Base-by-base conservation (phyloP, 64 coral and sea anemone species). In the Dendrophyllia cribrosa region DNA sequence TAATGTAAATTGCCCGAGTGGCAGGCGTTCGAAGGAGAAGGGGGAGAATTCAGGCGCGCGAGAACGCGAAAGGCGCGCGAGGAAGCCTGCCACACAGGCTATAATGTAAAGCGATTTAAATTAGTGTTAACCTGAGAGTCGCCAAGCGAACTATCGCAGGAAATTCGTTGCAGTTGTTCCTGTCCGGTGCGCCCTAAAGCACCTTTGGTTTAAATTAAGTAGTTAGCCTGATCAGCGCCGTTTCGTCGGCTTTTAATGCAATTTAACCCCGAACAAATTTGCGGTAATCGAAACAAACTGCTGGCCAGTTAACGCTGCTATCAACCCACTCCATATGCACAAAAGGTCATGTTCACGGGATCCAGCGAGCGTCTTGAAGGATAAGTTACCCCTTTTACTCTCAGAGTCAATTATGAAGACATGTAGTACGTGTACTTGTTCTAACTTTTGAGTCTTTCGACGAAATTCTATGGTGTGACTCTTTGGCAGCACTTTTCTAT, bases 221-320 rank as follows among this genome's bases (percentile, higher is more conserved):
- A 75, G 53, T 56, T 56, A 56, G 12, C 2, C 53, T 56, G 53
- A 12, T 11, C 43, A 15, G 71, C 71, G 71, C 43, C 71, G 3
- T 74, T 74, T 47, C 4, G 59, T 43, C 60, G 34, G 20, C 59
- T 63, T 34, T 9, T 51, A 53, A 77, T 22, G 23, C 4, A 16
- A 67, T 49, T 49, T 84, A 84, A 68, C 47, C 80, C 80, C 46
- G 24, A 47, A 23, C 63, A 50, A 19, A 9, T 48, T 84, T 68
- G 17, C 14, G 34, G 7, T 82, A 82, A 64, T 64, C 64, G 59
- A 47, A 82, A 82, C 78, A 82, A 82, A 82, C 78, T 82, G 80
- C 20, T 68, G 9, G 60, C 5, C 50, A 23, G 20, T 50, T 50
- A 84, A 45, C 44, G 4, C 17, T 52, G 62, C 20, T 67, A 51